Percentiles rank a stretch among this genome's conserved stretches.
Conservation (phyloP, 2,797 vertebrate species). For the Momotus momota region DNA sequence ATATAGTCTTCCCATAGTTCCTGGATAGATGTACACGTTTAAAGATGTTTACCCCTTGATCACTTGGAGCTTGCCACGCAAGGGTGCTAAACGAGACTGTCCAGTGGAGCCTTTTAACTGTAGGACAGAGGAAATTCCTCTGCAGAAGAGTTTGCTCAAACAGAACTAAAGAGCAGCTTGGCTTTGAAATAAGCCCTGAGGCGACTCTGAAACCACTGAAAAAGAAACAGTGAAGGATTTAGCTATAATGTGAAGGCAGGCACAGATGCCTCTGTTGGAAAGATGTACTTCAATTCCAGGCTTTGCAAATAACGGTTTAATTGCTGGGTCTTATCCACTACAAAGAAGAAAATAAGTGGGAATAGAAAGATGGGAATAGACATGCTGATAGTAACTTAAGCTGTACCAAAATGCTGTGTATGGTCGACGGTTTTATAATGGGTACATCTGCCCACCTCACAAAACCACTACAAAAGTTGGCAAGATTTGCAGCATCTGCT, state of each 20-base stretch:
- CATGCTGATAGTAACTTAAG: constrained; percentile 21
- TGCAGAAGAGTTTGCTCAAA: background rate
- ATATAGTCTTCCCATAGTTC: background rate
- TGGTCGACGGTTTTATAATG: constrained; percentile 55
- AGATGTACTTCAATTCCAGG: constrained; percentile 21
- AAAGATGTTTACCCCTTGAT: background rate
- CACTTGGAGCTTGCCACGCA: background rate
- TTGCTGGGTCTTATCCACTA: background rate
- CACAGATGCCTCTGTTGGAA: constrained; percentile 17
- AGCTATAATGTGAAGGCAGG: background rate
- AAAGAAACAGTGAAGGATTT: constrained; percentile 32
- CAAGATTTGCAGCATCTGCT: background rate
- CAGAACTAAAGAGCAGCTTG: constrained; percentile 42
- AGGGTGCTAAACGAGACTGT: background rate
- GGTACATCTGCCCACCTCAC: constrained; percentile 25
- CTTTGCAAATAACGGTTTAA: constrained; percentile 37
- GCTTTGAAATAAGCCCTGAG: constrained; percentile 43
- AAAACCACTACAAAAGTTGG: constrained; percentile 9
- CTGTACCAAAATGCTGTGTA: background rate
- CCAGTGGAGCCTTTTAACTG: constrained; percentile 6
- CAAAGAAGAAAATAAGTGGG: constrained; percentile 52
- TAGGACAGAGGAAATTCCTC: background rate
- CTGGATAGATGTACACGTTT: background rate
- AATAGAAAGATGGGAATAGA: constrained; percentile 43
- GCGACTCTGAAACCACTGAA: constrained; percentile 12